Conservation (phyloP, 2,888 invertebrate species). For the Nephrotoma flavescens region DNA sequence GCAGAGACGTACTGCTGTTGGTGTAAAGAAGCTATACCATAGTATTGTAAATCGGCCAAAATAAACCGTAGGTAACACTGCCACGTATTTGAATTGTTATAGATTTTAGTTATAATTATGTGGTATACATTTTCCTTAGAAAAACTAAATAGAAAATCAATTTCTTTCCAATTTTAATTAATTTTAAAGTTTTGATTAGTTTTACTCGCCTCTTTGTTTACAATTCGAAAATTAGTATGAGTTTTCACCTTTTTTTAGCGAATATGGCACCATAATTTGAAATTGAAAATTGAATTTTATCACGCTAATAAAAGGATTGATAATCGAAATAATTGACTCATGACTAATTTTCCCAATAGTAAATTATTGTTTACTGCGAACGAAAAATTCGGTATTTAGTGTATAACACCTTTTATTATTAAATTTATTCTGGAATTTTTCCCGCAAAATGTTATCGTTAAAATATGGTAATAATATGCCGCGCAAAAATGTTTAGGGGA, state of each 20-base stretch:
- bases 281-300: neutral
- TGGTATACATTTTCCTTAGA: neutral
- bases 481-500: neutral
- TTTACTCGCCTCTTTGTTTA: neutral
- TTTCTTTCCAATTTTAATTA: neutral
- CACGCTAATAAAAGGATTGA: neutral
- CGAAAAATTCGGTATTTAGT: neutral
- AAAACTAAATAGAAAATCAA: neutral
- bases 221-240: neutral
- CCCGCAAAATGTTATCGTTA: neutral
- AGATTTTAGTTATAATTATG: too few species aligned
- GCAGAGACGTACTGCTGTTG: too few species aligned
- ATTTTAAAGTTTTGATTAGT: neutral
- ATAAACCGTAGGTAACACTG: too few species aligned
- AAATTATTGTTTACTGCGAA: neutral
- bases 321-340: neutral
- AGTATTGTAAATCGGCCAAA: too few species aligned
- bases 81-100: too few species aligned
- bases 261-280: neutral
- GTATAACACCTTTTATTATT: neutral
- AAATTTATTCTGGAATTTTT: neutral
- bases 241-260: neutral
- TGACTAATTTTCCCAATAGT: neutral
- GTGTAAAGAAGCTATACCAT: too few species aligned
- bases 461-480: neutral